phyloP scores from a whole-genome alignment of 2,113 vertebrate species.

The human region GRCh38 chr4:18378501-18379000 shows the following conservation, averaged over 20 bases:
- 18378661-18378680: background rate
- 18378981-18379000: background rate
- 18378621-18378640: constrained; percentile 26
- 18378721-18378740: background rate
- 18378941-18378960: background rate
- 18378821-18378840: background rate
- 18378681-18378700: background rate
- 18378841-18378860: background rate
- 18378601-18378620: background rate
- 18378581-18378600: background rate
- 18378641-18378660: background rate
- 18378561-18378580: constrained; percentile 1
- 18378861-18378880: background rate
- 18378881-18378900: background rate
- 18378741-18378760: background rate
- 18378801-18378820: background rate
- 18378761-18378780: background rate
- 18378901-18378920: background rate
- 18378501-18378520: constrained; percentile 72
- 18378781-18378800: background rate
- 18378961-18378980: background rate
- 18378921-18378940: background rate
- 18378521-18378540: constrained; percentile 64
- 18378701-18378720: background rate
- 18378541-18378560: constrained; percentile 46